These are phyloP conservation scores for Eulacestoma nigropectus DNA, from an alignment of 2,113 vertebrate species.

Conservation along the genomic window DNA sequence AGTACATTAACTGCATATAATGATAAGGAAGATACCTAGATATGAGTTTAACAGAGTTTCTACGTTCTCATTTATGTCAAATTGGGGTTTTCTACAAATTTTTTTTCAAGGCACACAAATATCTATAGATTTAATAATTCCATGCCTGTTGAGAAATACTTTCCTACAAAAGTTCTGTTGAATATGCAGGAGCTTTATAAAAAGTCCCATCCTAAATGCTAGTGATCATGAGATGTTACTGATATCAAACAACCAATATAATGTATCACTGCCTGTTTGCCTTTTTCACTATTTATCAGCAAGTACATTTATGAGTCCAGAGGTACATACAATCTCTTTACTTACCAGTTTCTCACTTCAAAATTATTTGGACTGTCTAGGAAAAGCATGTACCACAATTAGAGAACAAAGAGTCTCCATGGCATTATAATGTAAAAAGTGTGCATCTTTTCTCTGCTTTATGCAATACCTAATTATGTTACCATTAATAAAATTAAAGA, in stretches of 20 bases:
- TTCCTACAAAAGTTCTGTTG: background rate
- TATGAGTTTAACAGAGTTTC: background rate
- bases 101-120: background rate
- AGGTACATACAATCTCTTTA: background rate
- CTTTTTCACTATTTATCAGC: background rate
- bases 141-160: background rate
- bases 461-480: background rate
- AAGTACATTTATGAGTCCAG: background rate
- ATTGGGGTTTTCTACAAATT: background rate
- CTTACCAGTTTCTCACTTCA: background rate
- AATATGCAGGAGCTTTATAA: background rate
- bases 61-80: background rate
- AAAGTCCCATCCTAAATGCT: background rate
- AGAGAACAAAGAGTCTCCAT: background rate
- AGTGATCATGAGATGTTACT: background rate
- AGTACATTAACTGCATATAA: background rate
- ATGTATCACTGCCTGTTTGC: background rate
- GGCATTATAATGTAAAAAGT: rapidly evolving
- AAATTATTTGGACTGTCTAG: background rate
- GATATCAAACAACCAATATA: background rate
- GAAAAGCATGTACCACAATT: background rate
- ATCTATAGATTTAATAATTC: background rate
- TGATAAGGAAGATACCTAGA: background rate
- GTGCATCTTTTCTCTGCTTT: background rate
- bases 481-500: background rate